Base-by-base conservation (phyloP, 2,888 invertebrate genomes). In the Pediacus dermestoides region DNA sequence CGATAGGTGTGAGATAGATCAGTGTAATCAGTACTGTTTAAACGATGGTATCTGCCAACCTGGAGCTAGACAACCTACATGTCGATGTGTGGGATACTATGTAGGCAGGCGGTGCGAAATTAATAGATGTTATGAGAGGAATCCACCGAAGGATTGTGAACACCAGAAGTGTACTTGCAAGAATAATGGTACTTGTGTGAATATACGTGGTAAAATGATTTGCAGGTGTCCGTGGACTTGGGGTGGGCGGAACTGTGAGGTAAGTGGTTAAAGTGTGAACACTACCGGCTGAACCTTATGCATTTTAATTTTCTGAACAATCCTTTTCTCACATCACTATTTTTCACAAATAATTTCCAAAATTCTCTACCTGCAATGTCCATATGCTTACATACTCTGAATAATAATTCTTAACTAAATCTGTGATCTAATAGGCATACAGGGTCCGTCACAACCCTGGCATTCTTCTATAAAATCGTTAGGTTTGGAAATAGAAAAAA, bases 1-100 rank as follows among this genome's bases (percentile, higher is more conserved):
- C 2, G 73, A 74, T 30, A 70, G 71, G 8, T 84, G 85, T 57
- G 78, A 82, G 46, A 70, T 71, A 22, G 73, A 77, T 51, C 65
- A 70, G 3, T 82, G 83, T 58, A 64, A 70, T 9, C 70, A 72
- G 16, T 73, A 73, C 45, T 83, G 82, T 54, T 71, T 71, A 41
- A 77, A 78, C 58, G 78, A 77, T 21, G 82, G 81, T 49, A 66
- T 60, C 1, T 61, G 1, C 73, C 72, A 44, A 55, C 52, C 63
- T 33, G 63, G 64, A 8, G 44, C 58, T 2, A 72, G 71, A 45
- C 64, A 67, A 39, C 60, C 64, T 1, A 59, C 61, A 33, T 77
- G 77, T 53, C 54, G 59, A 16, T 77, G 77, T 55, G 66, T 67
- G 4, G 58, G 62, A 6, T 60, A 66, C 12, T 76, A 58, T 53